Percentiles rank a stretch among this genome's conserved stretches.
phyloP scores from a whole-genome alignment of 2,113 vertebrate genomes.

The Herpetotheres cachinnans region DNA sequence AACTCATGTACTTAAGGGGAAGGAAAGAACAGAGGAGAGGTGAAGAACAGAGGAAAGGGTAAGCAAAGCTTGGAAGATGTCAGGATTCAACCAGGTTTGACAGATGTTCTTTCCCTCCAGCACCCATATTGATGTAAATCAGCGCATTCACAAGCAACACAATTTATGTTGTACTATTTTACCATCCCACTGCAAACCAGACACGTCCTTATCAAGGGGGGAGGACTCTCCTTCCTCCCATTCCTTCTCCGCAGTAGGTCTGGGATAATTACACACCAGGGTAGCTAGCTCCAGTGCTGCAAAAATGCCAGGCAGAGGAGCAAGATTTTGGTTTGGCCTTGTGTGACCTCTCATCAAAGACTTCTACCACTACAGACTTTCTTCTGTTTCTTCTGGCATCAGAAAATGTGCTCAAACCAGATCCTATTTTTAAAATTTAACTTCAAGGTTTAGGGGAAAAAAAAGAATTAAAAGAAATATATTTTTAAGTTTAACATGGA shows the following conservation, averaged over 20 bases:
- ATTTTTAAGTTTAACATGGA: neutral
- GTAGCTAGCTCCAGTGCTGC: neutral
- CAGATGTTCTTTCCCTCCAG: neutral
- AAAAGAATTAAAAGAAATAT: neutral
- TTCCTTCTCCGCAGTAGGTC: neutral
- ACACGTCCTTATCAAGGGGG: neutral
- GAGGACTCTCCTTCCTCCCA: neutral
- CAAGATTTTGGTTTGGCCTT: neutral
- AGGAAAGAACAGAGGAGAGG: neutral
- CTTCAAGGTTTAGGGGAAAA: neutral
- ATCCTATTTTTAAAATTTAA: neutral
- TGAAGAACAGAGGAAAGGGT: neutral
- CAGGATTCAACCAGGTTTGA: neutral
- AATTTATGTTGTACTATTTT: accelerated
- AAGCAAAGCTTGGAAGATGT: neutral
- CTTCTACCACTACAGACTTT: neutral
- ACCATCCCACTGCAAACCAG: neutral
- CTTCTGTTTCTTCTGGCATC: slow-evolving; percentile 26
- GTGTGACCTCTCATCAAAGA: neutral
- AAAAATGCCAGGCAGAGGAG: neutral
- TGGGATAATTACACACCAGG: neutral
- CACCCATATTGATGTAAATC: accelerated
- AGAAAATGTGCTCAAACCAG: neutral
- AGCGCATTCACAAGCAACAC: neutral
- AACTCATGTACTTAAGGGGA: neutral